Base-by-base conservation (phyloP, 2,113 vertebrate genomes). In the Zeus faber region DNA sequence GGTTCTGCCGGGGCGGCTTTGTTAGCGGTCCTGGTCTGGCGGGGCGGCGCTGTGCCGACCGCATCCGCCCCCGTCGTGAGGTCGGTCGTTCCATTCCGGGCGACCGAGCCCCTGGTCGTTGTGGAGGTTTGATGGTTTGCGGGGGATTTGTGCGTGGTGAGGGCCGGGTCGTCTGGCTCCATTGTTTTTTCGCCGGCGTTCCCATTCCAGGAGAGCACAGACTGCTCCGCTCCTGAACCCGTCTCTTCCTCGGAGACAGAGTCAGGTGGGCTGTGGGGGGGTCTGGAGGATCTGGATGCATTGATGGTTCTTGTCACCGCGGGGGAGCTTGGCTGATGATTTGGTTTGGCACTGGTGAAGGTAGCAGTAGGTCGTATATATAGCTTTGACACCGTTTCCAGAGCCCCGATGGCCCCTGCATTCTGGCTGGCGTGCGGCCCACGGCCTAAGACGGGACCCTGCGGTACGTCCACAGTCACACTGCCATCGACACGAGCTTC, bases 211-310 rank as follows among this genome's bases (percentile, higher is more conserved):
- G 57, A 14, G 16, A 18, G 50, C 40, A 18, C 23, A 1, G 22
- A 40, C 27, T 49, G 48, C 10, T 37, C 44, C 18, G 37, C 17
- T 47, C 22, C 52, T 54, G 73, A 59, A 10, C 35, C 27, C 3
- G 49, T 22, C 21, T 9, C 57, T 24, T 3, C 54, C 72, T 61
- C 26, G 49, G 54, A 40, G 45, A 9, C 40, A 33, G 31, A 1
- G 9, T 54, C 49, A 44, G 54, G 43, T 3, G 59, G 51, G 40
- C 14, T 14, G 2, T 53, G 5, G 17, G 67, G 54, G 45, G 56
- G n/a, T 18, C 20, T 44, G 54, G 24, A 23, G 45, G 40, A n/a
- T 6, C 27, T 7, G 1, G 21, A 49, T 23, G 52, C 29, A 47
- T 2, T 25, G 1, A 14, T 11, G n/a, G 61, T 48, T 9, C 6